Evolutionary conservation across 35 echinoderm and acorn worm species (phyloP).

Genomic region (Strongylocentrotus purpuratus): DNA sequence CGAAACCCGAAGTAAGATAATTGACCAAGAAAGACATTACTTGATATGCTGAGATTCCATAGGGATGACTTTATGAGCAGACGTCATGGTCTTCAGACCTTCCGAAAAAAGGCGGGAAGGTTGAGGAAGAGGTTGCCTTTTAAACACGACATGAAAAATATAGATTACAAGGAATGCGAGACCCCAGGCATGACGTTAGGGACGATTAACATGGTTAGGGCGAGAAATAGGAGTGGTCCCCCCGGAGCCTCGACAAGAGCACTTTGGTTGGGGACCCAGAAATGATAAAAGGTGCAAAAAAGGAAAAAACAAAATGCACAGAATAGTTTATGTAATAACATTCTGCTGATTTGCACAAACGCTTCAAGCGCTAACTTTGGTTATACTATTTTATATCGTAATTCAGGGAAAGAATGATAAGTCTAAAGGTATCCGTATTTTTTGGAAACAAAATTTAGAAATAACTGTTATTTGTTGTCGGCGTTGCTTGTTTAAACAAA

Average conservation of each 20-base stretch:
- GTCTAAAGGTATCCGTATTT: too few species aligned
- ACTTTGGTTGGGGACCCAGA: background rate
- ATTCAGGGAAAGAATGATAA: too few species aligned
- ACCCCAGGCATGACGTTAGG: background rate
- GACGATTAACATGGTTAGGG: background rate
- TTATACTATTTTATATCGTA: too few species aligned
- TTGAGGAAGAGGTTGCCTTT: background rate
- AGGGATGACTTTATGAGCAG: background rate
- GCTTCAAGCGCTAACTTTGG: background rate
- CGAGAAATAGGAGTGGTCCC: constrained; percentile 1
- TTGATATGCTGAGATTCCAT: background rate
- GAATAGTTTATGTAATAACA: background rate
- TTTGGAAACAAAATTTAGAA: too few species aligned
- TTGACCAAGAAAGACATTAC: background rate
- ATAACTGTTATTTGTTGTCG: too few species aligned
- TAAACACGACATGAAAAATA: constrained; percentile 4
- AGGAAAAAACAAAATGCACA: background rate
- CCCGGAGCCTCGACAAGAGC: background rate
- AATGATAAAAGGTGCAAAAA: background rate
- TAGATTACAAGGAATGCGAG: background rate
- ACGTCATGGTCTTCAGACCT: background rate
- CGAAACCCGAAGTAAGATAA: background rate
- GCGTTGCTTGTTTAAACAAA: too few species aligned
- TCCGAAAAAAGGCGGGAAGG: background rate
- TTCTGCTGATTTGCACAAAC: background rate